Evolutionary conservation across 2,888 invertebrate genomes (phyloP).

Genomic region (Brachyptera risi): DNA sequence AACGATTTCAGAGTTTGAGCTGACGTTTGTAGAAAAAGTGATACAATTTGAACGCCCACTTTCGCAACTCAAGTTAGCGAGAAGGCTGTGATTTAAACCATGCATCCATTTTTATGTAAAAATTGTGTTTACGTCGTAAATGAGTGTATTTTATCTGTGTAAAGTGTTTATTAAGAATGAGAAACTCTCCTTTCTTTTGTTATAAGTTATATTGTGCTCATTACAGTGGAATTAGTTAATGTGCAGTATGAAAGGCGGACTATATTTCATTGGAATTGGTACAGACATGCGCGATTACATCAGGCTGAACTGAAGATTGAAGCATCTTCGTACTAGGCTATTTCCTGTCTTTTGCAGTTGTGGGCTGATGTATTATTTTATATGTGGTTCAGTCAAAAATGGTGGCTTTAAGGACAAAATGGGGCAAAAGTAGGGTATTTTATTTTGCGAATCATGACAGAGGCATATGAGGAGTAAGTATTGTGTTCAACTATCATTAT

Average conservation of each 20-base stretch:
- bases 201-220: no score
- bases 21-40: conserved; percentile 3
- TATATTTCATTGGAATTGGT: conserved; percentile 30
- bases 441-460: conserved; percentile 85
- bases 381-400: conserved; percentile 66
- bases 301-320: conserved; percentile 30
- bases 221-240: neutral
- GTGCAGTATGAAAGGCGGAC: conserved; percentile 23
- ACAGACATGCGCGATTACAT: conserved; percentile 32
- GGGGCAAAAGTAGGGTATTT: conserved; percentile 79
- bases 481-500: conserved; percentile 38
- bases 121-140: no score
- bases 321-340: conserved; percentile 33
- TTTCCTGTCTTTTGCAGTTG: conserved; percentile 35
- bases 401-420: conserved; percentile 77
- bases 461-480: conserved; percentile 87
- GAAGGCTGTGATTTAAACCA: conserved; percentile 24
- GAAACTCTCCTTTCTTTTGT: no score
- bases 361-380: conserved; percentile 34
- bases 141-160: no score
- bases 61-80: neutral
- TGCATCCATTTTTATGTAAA: conserved; percentile 26
- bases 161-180: no score
- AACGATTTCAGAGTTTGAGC: conserved; percentile 1
- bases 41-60: conserved; percentile 11